phyloP scores from a whole-genome alignment of 2,113 vertebrate genomes.

The Galbula dea region DNA sequence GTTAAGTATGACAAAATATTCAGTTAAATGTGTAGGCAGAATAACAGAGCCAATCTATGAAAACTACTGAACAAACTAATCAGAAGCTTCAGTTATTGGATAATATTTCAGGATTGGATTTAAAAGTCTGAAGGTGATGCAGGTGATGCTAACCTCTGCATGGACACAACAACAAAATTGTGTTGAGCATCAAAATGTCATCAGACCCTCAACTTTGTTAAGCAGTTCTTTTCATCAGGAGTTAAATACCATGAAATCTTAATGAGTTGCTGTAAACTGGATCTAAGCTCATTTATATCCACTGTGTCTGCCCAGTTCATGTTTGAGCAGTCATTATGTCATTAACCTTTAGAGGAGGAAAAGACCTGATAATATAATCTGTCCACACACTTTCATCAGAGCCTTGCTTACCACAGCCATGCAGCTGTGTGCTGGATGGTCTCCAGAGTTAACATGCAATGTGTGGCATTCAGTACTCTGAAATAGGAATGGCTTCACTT shows the following conservation, averaged over 20 bases:
- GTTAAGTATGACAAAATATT: not conserved
- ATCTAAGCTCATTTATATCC: not conserved
- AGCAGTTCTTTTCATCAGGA: not conserved
- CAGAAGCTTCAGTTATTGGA: not conserved
- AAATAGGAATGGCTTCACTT: not conserved
- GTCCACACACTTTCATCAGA: not conserved
- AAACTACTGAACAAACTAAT: not conserved
- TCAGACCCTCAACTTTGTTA: not conserved
- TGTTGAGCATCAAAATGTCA: not conserved
- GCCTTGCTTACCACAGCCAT: not conserved
- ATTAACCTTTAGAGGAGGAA: not conserved
- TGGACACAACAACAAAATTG: not conserved
- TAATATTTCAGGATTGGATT: not conserved
- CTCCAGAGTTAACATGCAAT: not conserved
- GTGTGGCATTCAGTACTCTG: not conserved
- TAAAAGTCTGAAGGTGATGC: not conserved
- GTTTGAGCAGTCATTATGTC: not conserved
- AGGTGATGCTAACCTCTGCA: not conserved
- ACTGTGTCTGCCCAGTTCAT: not conserved
- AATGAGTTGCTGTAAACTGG: not conserved
- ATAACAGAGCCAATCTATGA: not conserved
- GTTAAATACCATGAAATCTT: not conserved
- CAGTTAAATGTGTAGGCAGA: not conserved
- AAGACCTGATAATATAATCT: not conserved
- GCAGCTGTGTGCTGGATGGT: not conserved